Base-by-base conservation (phyloP, 2,113 vertebrate species). In the Ctenomys sociabilis region DNA sequence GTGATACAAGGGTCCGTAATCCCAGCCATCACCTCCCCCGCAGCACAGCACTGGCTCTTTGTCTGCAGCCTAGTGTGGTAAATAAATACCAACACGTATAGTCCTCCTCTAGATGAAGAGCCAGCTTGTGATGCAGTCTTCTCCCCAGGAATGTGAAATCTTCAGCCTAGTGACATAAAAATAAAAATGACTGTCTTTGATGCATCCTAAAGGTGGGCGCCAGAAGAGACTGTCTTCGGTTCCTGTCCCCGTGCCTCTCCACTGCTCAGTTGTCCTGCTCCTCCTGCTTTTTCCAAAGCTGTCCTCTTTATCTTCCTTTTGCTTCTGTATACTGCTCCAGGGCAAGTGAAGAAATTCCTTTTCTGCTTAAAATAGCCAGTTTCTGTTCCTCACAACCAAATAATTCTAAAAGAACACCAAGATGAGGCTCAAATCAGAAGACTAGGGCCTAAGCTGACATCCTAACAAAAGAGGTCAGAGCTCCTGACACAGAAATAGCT, bases 311-410 rank as follows among this genome's bases (percentile, higher is more conserved):
- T 52, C 19, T 45, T 93, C 22, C 0, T 28, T 73, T 85, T 11
- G 13, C n/a, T 63, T 32, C 52, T 86, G 30, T 81, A 57, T 43
- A 80, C 75, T 90, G 52, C 64, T 75, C 7, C 8, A n/a, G 83
- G 45, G 45, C 40, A 63, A 26, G 11, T 30, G 49, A 87, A 96
- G 52, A 84, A 82, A 90, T 72, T 92, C 32, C 70, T 93, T 86
- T 77, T 92, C 40, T 81, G 35, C 45, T 84, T 88, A 70, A 84
- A 90, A 83, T 35, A 90, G 43, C 13, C 52, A 13, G 3, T 54
- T 77, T 90, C 72, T 93, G 28, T 72, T 88, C 66, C 70, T 93
- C 88, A 72, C 59, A 85, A 59, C 77, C 59, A 77, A 91, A 80
- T 22, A 72, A 57, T 86, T 30, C 73, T 35, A 24, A 57, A 1